These are phyloP conservation scores for Brevipalpus yothersi DNA, from an alignment of 1,140 invertebrate species.

Conservation along the genomic window DNA sequence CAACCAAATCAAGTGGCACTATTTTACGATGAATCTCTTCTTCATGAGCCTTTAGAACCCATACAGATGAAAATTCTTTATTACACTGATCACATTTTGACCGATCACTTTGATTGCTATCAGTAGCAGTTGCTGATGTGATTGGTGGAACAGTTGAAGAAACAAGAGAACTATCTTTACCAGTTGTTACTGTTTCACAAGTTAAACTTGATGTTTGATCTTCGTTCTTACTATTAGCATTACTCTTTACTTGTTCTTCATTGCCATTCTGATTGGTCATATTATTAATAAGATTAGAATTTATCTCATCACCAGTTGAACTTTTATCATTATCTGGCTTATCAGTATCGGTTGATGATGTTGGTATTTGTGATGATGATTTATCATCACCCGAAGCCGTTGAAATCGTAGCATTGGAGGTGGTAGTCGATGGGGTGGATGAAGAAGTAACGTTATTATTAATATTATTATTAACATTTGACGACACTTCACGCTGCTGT, in stretches of 20 bases:
- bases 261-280: slow-evolving; percentile 8
- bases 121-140: too few species aligned
- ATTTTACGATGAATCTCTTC: slow-evolving; percentile 79
- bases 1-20: slow-evolving; percentile 61
- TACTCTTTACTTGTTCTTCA: slow-evolving; percentile 4
- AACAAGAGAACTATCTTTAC: neutral
- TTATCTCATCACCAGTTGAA: neutral
- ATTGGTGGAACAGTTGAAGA: neutral
- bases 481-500: neutral
- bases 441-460: neutral
- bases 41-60: slow-evolving; percentile 80
- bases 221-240: slow-evolving; percentile 9
- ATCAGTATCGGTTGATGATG: slow-evolving; percentile 8
- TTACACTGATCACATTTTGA: slow-evolving; percentile 63
- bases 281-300: slow-evolving; percentile 4
- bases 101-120: slow-evolving; percentile 23
- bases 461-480: slow-evolving; percentile 9
- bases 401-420: neutral
- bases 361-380: neutral
- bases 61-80: slow-evolving; percentile 81
- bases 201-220: slow-evolving; percentile 1
- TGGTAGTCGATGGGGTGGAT: neutral
- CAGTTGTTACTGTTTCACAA: neutral
- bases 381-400: neutral
- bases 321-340: slow-evolving; percentile 9